Percentiles rank a stretch among this genome's conserved stretches.
These are phyloP conservation scores for Egretta garzetta DNA, from an alignment of 2,113 vertebrate genomes.

Conservation along the genomic window DNA sequence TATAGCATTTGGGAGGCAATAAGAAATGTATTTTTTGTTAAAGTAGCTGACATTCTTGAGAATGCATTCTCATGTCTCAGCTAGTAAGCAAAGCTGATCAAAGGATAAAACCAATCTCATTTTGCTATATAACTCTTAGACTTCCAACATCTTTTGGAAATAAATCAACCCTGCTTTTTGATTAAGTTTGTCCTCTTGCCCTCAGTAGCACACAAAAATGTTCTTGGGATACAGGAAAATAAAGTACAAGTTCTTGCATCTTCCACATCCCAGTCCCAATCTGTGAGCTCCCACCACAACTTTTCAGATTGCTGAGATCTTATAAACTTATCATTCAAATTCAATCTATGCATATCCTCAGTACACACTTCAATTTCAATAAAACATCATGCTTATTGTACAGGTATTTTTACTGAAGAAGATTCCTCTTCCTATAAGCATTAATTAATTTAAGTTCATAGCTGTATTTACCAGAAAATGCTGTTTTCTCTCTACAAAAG, in stretches of 20 bases:
- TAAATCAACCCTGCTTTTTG: neutral
- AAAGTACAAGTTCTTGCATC: neutral
- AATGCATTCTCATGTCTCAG: neutral
- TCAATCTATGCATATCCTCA: neutral
- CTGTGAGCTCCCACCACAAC: neutral
- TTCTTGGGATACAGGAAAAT: neutral
- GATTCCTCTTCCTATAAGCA: neutral
- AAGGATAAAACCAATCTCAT: neutral
- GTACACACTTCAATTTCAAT: neutral
- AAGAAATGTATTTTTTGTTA: neutral
- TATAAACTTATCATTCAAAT: neutral
- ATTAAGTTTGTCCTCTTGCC: neutral
- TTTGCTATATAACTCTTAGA: neutral
- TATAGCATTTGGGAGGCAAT: neutral
- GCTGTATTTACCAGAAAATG: neutral
- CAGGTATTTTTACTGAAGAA: neutral
- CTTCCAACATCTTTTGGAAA: neutral
- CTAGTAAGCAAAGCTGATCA: neutral
- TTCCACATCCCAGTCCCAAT: neutral
- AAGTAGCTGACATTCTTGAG: neutral
- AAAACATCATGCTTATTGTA: neutral
- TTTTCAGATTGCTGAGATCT: neutral
- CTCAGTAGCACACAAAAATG: neutral
- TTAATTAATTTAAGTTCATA: neutral
- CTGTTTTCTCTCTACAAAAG: neutral